Base-by-base conservation (phyloP, 2,888 invertebrate species). In the Sylvicola fuscatus region DNA sequence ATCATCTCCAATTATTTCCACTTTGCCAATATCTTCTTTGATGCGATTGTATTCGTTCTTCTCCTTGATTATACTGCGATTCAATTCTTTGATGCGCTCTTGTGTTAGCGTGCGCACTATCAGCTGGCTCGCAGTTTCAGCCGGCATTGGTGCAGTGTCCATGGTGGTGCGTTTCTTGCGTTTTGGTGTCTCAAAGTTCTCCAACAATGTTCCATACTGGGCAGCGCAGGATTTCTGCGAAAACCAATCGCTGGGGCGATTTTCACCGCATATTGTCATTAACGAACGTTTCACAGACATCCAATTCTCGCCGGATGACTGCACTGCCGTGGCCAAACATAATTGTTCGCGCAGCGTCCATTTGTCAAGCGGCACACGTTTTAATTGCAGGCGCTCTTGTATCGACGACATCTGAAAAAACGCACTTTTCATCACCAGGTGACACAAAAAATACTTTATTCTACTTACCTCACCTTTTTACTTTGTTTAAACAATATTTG, bases 221-320 rank as follows among this genome's bases (percentile, higher is more conserved):
- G 82, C 72, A 0, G 89, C 89, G 60, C 92, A 92, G 44, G 77
- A 77, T 56, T 80, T 82, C 50, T 84, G 86, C 0, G 86, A 86
- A 51, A 87, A 90, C 87, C 83, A 90, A 50, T 82, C 90, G 0
- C 66, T 59, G 1, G 78, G 82, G 38, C 83, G 62, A 45, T 73
- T 74, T 32, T 76, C 63, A 45, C 84, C 83, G 11, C 73, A 73
- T 44, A 79, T 74, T 11, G 79, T 70, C 60, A 80, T 80, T 8
- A 89, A 56, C 0, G 79, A 70, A 28, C 84, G 62, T 33, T 83
- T 83, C 2, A 87, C 86, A 1, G 84, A 77, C 66, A 83, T 75
- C 89, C 89, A 87, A 56, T 92, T 84, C 53, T 89, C 87, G 1
- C 87, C 87, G 48, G 78, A 81, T 49, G 80, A 65, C 29, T 77